phyloP scores from a whole-genome alignment of 2,888 invertebrate genomes.

The Oligia latruncula region DNA sequence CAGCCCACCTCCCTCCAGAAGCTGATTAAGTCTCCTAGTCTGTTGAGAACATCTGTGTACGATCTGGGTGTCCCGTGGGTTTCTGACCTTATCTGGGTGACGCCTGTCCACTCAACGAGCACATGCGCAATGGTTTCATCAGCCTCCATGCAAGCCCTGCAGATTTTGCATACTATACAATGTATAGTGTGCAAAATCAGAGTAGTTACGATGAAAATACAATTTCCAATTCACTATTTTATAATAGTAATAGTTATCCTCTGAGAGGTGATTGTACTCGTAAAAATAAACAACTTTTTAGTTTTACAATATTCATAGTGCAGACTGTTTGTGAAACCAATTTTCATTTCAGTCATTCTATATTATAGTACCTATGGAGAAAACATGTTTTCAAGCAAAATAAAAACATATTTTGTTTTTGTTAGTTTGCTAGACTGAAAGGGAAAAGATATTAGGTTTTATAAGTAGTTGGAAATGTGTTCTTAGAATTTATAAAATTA shows the following conservation, averaged over 20 bases:
- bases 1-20: too few species aligned
- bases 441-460: not conserved
- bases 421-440: not conserved
- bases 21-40: too few species aligned
- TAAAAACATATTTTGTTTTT: constrained; percentile 14
- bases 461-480: not conserved
- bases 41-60: too few species aligned
- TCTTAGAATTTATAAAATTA: not conserved
- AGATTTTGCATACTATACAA: too few species aligned
- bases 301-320: constrained; percentile 42
- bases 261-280: constrained; percentile 39
- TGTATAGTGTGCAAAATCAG: too few species aligned
- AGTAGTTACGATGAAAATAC: constrained; percentile 14
- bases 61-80: too few species aligned
- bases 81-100: too few species aligned
- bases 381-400: constrained; percentile 29
- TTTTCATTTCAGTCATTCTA: constrained; percentile 34
- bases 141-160: too few species aligned
- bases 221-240: not conserved
- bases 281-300: constrained; percentile 44
- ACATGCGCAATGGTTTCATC: too few species aligned
- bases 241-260: too few species aligned
- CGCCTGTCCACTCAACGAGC: too few species aligned
- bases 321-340: constrained; percentile 24
- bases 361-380: constrained; percentile 16